phyloP scores from a whole-genome alignment of 2,888 invertebrate species.

The Zygaena filipendulae region DNA sequence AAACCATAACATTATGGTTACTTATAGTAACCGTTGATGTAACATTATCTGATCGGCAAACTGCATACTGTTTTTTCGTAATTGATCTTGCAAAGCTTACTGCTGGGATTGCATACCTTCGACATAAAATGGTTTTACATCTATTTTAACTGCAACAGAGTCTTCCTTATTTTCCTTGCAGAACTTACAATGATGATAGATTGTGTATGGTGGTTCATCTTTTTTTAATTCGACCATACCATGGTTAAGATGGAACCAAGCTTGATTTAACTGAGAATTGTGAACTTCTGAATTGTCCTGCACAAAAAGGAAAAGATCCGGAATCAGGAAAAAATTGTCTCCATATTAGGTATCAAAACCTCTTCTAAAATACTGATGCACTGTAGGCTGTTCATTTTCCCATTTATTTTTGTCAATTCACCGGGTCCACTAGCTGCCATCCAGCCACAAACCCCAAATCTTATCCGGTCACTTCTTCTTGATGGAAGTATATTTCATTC shows the following conservation, averaged over 20 bases:
- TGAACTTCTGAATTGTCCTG: conserved; percentile 5
- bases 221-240: no score
- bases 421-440: conserved; percentile 6
- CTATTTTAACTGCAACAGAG: no score
- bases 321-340: conserved; percentile 1
- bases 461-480: conserved; percentile 8
- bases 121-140: no score
- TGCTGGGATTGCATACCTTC: no score
- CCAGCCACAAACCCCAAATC: conserved; percentile 6
- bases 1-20: no score
- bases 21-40: no score
- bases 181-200: no score
- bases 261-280: conserved; percentile 3
- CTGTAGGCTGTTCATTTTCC: conserved; percentile 1
- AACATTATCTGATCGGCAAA: no score
- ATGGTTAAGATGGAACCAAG: conserved; percentile 8
- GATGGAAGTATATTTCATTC: conserved; percentile 9
- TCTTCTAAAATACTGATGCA: conserved; percentile 1
- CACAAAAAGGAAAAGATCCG: conserved; percentile 3
- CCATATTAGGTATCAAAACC: conserved; percentile 2
- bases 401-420: conserved; percentile 2
- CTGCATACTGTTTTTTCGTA: no score
- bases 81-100: no score
- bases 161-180: no score
- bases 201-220: no score